Base-by-base conservation (phyloP, 2,113 vertebrate species). In the Canis aureus region DNA sequence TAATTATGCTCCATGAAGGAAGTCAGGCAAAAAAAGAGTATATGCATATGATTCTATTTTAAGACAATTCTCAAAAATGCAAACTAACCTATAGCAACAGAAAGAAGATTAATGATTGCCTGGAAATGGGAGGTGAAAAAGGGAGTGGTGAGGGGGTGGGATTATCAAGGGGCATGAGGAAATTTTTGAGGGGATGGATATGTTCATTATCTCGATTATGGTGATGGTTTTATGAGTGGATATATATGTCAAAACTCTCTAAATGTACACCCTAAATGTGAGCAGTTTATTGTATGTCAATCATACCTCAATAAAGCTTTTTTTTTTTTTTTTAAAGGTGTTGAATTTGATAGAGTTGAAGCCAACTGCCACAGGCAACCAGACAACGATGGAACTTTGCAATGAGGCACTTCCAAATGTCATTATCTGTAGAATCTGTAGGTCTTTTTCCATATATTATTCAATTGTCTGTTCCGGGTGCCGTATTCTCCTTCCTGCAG, bases 21-120 rank as follows among this genome's bases (percentile, higher is more conserved):
- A 90, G 16, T 4, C 38, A 35, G 49, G 78, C n/a, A 79, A 79
- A 67, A 71, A 67, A 71, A 81, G 27, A 38, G 15, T 17, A 53
- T 2, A 38, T 59, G 62, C 11, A 2, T 71, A 32, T 91, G 60
- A 57, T 43, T 74, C 51, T 23, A 57, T n/a, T 85, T 90, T 55
- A 76, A 86, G 62, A 96, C 86, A 69, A 78, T 86, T 86, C 4
- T 90, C n/a, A 15, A 95, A 96, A 83, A 90, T 92, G 27, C 11
- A 85, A 95, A 55, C 32, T 83, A 88, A 93, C 13, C 10, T 84
- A 73, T 25, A 85, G 35, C 55, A 32, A 73, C 25, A 87, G 35
- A 87, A 93, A 85, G 60, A 43, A 93, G 23, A 43, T 32, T 38
- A 69, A 16, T n/a, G 35, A 87, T 60, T n/a, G 43, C 43, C 76